Conservation (phyloP, 2,113 vertebrate species). For the Daubentonia madagascariensis region DNA sequence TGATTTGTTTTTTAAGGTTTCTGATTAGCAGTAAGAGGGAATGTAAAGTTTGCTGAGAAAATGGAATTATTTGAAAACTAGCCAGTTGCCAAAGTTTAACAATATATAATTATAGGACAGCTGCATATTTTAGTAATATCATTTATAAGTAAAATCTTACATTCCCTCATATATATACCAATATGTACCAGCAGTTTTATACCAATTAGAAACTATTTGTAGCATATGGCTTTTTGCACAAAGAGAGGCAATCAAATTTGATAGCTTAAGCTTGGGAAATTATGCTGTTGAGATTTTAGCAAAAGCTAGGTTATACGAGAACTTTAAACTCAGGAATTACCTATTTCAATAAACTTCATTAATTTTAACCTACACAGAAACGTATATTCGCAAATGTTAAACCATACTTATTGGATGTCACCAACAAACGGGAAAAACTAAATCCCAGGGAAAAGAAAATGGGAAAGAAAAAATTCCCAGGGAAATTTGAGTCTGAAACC, state of each 20-base stretch:
- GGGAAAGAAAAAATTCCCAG: not conserved
- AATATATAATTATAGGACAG: not conserved
- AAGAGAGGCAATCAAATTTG: not conserved
- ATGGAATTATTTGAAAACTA: not conserved
- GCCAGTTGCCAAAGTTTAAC: not conserved
- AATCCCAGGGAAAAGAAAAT: not conserved
- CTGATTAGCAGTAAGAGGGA: not conserved
- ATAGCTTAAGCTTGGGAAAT: not conserved
- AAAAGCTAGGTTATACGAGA: not conserved
- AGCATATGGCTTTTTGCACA: not conserved
- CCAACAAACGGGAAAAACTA: not conserved
- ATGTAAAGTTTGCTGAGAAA: not conserved
- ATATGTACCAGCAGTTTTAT: not conserved
- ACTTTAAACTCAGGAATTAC: constrained; percentile 10
- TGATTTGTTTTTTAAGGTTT: not conserved
- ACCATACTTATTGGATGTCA: not conserved
- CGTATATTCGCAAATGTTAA: not conserved
- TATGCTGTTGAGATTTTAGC: not conserved
- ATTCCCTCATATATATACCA: not conserved
- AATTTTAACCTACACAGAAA: constrained; percentile 33
- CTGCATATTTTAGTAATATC: not conserved
- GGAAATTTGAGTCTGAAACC: not conserved
- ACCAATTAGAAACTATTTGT: not conserved
- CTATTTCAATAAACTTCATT: not conserved
- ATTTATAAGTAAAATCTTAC: not conserved